Base-by-base conservation (phyloP, 2,888 invertebrate species). In the Paralinhomoeus sp. region DNA sequence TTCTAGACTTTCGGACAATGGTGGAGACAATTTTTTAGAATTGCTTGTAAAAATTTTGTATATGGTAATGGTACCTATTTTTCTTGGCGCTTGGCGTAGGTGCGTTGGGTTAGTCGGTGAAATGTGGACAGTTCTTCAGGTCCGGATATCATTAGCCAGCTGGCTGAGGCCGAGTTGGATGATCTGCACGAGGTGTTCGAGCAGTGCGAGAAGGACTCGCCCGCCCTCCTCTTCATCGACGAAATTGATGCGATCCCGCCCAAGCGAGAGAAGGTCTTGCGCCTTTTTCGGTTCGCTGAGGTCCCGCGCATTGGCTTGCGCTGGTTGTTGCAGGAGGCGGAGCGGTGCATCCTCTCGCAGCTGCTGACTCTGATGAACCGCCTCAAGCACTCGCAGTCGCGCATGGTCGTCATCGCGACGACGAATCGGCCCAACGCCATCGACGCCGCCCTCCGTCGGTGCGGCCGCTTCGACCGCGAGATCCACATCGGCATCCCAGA, bases 241-340 rank as follows among this genome's bases (percentile, higher is more conserved):
- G 97, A 97, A 67, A 72, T 99, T 58, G 97, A 97, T 65, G 91
- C 97, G n/a, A 99, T 99, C 64, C 97, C 97, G 23, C 97, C 97
- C 13, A 99, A 97, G 67, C 74, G 97, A 64, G 97, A 99, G 70
- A 99, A 99, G 68, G 74, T 73, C n/a, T n/a, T n/a, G n/a, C n/a
- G n/a, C n/a, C n/a, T n/a, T n/a, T n/a, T n/a, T n/a, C n/a, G n/a
- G n/a, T n/a, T n/a, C n/a, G n/a, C n/a, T n/a, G n/a, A n/a, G n/a
- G n/a, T n/a, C n/a, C n/a, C n/a, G 9, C 15, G n/a, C n/a, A n/a
- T n/a, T n/a, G n/a, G n/a, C n/a, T n/a, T n/a, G n/a, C n/a, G n/a
- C n/a, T n/a, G n/a, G n/a, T n/a, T n/a, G n/a, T n/a, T n/a, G n/a
- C n/a, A n/a, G n/a, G 72, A 99, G 67, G 97, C 99, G 12, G 97